Base-by-base conservation (phyloP, 2,888 invertebrate genomes). In the Augochlorella aurata region DNA sequence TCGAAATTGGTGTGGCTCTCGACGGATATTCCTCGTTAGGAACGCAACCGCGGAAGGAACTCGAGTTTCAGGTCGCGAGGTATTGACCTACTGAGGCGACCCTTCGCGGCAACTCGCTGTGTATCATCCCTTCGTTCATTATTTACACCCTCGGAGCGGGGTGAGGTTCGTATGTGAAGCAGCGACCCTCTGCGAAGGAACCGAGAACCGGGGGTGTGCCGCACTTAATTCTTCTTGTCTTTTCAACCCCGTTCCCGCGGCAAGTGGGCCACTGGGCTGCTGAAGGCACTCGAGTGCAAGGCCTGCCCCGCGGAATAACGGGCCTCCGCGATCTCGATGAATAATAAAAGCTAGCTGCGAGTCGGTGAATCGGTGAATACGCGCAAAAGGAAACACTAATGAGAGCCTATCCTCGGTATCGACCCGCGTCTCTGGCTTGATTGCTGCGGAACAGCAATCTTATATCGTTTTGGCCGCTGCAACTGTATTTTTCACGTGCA, bases 201-300 rank as follows among this genome's bases (percentile, higher is more conserved):
- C 77, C 77, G 76, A 47, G 78, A 83, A 70, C 50, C 67, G 83
- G 83, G 81, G 77, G 77, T 80, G 81, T 71, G 75, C 82, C 79
- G 81, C 86, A 85, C 88, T 89, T 89, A 86, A 89, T 89, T 89
- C 88, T 87, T 83, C 89, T 89, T 87, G 87, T 88, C 89, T 89
- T 88, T 86, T 81, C 87, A 88, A 84, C 85, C 85, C 85, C 82
- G 81, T 87, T 87, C 78, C 89, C 90, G 89, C 89, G 54, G 90
- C 83, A 85, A 86, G 90, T 92, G 90, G 91, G 91, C 92, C 90
- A 92, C 85, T 92, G 90, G 92, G 90, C 90, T 91, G 90, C 82
- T 84, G 74, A 79, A 87, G 71, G 76, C 80, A 83, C 75, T 80
- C 77, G 75, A 81, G 73, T 68, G 81, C 85, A 77, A 86, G 84